Conservation (phyloP, 2,797 vertebrate genomes). For the Myoxocephalus aenaeus region DNA sequence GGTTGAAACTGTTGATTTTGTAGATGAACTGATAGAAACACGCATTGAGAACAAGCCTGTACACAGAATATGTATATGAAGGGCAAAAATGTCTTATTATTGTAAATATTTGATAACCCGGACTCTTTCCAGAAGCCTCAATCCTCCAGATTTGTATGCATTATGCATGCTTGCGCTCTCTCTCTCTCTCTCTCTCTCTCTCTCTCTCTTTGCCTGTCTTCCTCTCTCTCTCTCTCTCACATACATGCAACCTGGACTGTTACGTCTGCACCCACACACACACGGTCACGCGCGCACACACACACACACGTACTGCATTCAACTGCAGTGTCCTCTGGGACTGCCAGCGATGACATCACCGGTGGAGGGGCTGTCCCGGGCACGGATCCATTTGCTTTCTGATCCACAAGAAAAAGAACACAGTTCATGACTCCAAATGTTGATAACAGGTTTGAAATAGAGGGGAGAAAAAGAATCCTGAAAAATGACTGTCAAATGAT, state of each 20-base stretch:
- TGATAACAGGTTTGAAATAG: not conserved
- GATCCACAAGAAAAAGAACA: slow-evolving; percentile 2
- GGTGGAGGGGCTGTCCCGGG: slow-evolving; percentile 49
- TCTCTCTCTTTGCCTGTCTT: not conserved
- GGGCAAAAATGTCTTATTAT: slow-evolving; percentile 24
- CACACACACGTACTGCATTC: slow-evolving; percentile 26
- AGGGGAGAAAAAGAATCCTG: not conserved
- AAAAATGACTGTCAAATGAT: not conserved
- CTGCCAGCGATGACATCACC: slow-evolving; percentile 43
- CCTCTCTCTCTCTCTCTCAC: not conserved
- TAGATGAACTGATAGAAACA: slow-evolving; percentile 7
- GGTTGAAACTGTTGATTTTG: not conserved
- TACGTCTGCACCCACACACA: not conserved
- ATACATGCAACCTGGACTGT: not conserved
- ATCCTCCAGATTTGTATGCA: slow-evolving; percentile 31
- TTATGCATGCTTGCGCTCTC: slow-evolving; percentile 36
- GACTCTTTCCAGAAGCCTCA: slow-evolving; percentile 28
- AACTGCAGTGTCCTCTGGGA: slow-evolving; percentile 62
- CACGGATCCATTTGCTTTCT: slow-evolving; percentile 35
- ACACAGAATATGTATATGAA: not conserved
- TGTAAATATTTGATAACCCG: slow-evolving; percentile 45
- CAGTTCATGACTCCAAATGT: not conserved
- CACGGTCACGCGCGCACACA: slow-evolving; percentile 10
- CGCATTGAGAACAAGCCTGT: not conserved
- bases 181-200: not conserved